A percentile compares a stretch with the other conserved stretches of the same genome.
phyloP scores from a whole-genome alignment of 2,113 vertebrate genomes.

The Vulpes vulpes region DNA sequence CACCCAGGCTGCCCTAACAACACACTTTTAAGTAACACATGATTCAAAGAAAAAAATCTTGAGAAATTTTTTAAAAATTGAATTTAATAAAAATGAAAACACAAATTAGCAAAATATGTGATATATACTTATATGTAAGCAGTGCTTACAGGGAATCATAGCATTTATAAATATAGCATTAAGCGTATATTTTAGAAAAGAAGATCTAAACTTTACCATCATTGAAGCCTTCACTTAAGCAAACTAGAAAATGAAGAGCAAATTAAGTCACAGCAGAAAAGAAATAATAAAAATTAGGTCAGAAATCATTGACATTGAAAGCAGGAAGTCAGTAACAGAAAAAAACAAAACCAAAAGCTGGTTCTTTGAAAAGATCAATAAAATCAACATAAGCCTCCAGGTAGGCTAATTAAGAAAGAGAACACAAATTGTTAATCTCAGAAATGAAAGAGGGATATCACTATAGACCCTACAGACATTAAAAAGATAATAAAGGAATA shows the following conservation, averaged over 20 bases:
- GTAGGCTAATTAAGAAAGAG: neutral
- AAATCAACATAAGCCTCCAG: neutral
- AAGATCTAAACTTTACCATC: neutral
- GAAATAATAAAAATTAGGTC: neutral
- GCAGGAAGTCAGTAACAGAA: neutral
- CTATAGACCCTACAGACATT: neutral
- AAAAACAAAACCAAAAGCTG: neutral
- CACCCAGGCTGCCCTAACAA: neutral
- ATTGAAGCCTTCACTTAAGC: neutral
- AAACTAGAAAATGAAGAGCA: neutral
- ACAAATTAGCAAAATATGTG: neutral
- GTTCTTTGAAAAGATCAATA: slow-evolving; percentile 7
- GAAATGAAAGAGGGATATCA: neutral
- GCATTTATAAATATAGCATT: neutral
- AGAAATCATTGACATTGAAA: slow-evolving; percentile 8
- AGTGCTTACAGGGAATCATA: neutral
- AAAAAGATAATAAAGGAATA: neutral
- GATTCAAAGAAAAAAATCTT: neutral
- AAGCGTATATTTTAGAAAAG: neutral
- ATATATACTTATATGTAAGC: neutral
- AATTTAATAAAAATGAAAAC: neutral
- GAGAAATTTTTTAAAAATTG: neutral
- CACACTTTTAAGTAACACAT: neutral
- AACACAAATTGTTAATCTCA: neutral
- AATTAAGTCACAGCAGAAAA: neutral